phyloP scores from a whole-genome alignment of 2,888 invertebrate genomes.

The Argynnis bischoffii region DNA sequence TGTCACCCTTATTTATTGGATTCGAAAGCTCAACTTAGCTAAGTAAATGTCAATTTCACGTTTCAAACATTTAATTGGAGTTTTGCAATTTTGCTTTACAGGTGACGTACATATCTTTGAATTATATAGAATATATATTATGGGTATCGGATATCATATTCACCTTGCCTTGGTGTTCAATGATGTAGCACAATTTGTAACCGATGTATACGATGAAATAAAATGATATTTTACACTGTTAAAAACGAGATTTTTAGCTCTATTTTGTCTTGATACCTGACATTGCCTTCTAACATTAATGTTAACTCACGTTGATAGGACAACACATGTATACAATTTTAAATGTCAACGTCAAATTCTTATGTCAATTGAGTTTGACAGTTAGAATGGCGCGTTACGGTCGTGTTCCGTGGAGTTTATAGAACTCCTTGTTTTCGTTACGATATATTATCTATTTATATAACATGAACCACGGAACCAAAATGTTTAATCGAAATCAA shows the following conservation, averaged over 20 bases:
- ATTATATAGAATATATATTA: constrained; percentile 68
- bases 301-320: constrained; percentile 43
- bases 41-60: constrained; percentile 72
- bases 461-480: constrained; percentile 48
- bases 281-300: constrained; percentile 72
- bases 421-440: constrained; percentile 34
- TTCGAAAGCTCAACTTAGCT: constrained; percentile 63
- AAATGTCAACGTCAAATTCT: constrained; percentile 16
- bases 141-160: constrained; percentile 64
- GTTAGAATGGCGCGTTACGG: constrained; percentile 37
- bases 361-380: constrained; percentile 33
- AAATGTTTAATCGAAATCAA: constrained; percentile 51
- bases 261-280: constrained; percentile 76
- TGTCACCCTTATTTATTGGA: constrained; percentile 14
- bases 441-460: constrained; percentile 41
- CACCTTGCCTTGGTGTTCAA: constrained; percentile 81
- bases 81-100: constrained; percentile 72
- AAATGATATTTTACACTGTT: constrained; percentile 80
- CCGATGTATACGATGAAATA: constrained; percentile 79
- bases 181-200: constrained; percentile 80
- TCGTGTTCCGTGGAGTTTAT: constrained; percentile 32
- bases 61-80: constrained; percentile 36
- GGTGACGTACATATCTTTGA: constrained; percentile 79
- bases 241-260: constrained; percentile 75
- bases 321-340: constrained; percentile 38